Evolutionary conservation across 2,797 vertebrate genomes (phyloP), one percentile per base, ranked within the genome.

Genomic region (Epinephelus malabaricus): DNA sequence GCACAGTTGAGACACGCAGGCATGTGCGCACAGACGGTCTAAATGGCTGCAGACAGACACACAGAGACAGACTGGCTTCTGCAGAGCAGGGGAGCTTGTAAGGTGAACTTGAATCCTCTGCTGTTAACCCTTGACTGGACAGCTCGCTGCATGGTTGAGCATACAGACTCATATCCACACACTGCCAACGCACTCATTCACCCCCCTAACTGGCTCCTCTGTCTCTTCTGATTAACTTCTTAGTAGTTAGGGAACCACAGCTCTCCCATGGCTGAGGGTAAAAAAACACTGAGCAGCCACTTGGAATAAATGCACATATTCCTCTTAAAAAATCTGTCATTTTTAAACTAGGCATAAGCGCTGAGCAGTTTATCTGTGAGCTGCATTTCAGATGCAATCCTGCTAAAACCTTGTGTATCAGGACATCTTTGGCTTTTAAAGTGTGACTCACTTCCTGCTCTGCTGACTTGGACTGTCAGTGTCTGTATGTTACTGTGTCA

Each of bases 231-330:
- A 84, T 93, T 90, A 72, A 79, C 84, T 64, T 82, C 82, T 82
- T 86, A 69, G 86, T 93, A 84, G 83, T 88, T 80, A 85, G 88
- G 85, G 78, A 88, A 83, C 60, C 68, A 72, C 53, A 66, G 86
- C 70, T 84, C 78, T 64, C 54, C 70, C 81, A 81, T 55, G 72
- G 72, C 90, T 93, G 87, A 77, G 61, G 59, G 34, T 34, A 34
- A 30, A 8, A 30, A 60, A 30, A 77, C 58, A 76, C 63, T 72
- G 65, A 34, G 34, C 34, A 34, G 34, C 7, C 34, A 34, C 34
- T 7, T 34, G 34, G 34, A 34, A 34, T 34, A 84, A 84, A 92
- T 73, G 83, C 82, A 88, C 83, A 84, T 75, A 68, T 76, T 65
- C 69, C 55, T 78, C 66, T 81, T 69, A 73, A 84, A 81, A 75